Base-by-base conservation (phyloP, 1,140 invertebrate species). In the Pseudomyrmex sp. region DNA sequence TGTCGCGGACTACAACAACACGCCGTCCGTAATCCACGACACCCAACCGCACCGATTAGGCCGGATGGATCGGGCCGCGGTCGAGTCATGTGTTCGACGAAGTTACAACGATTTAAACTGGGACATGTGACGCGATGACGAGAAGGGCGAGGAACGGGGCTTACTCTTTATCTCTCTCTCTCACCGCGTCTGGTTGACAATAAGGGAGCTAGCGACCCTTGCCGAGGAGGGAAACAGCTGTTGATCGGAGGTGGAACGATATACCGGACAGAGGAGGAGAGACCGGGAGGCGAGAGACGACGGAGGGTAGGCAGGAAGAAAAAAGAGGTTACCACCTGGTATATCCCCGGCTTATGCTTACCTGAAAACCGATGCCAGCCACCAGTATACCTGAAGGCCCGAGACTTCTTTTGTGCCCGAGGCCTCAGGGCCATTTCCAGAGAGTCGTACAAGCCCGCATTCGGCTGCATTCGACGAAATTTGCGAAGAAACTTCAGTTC, bases 271-370 rank as follows among this genome's bases (percentile, higher is more conserved):
- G 68, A 56, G 63, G 54, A 59, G 62, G 46, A 83, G 68, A 88
- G 62, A 75, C 35, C 1, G 35, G 35, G 35, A 35, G 35, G 35
- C 35, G 35, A 35, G 35, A 35, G 35, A 35, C 35, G 86, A 89
- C 61, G 26, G 89, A 85, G 88, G 77, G 46, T 65, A 82, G 83
- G 90, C 72, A 85, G 84, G 89, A 65, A 86, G 56, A 89, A 89
- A 91, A 92, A 92, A 91, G 90, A 93, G 91, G 90, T 92, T 91
- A 91, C 91, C 93, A 94, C 93, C 93, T 94, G 93, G 93, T 93
- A 93, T 35, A 35, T 35, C 35, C 92, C 91, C 93, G 91, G 91
- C 90, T 91, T 91, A 93, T 85, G 88, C 89, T 91, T 92, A 91
- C 90, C 91, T 91, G 93, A 93, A 89, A 92, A 93, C 90, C 90